Evolutionary conservation across 2,888 invertebrate genomes (phyloP), one percentile per base, ranked within the genome.

Genomic region (Elmis aenea): DNA sequence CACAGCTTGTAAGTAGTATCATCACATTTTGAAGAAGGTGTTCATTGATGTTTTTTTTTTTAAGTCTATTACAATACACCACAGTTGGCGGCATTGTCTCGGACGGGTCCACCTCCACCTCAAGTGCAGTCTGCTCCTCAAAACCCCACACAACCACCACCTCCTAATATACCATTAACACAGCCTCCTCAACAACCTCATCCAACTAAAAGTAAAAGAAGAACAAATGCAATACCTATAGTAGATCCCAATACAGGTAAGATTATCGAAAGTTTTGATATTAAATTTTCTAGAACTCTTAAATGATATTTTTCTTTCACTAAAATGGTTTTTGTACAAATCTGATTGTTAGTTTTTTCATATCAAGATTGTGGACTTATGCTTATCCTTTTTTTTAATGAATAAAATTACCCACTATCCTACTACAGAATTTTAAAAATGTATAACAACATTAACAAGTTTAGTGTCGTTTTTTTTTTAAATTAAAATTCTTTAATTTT

Each of bases 231-330:
- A n/a, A 51, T 68, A 40, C 47, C 59, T 12, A 63, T 68, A 20
- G 66, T 68, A 38, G 61, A 68, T 57, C 68, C 68, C 1, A 42
- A 32, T 33, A 66, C 68, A 30, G 66, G 63, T 61, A 49, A 45
- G 38, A 5, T n/a, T n/a, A n/a, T n/a, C n/a, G n/a, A n/a, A n/a
- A n/a, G n/a, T n/a, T n/a, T n/a, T 23, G 20, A 32, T 42, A 30
- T 27, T n/a, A 39, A 0, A 38, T 26, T 31, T 20, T 15, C 15
- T 24, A n/a, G n/a, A n/a, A n/a, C n/a, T n/a, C n/a, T n/a, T n/a
- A n/a, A n/a, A n/a, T n/a, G n/a, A n/a, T n/a, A n/a, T n/a, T n/a
- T n/a, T n/a, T n/a, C n/a, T n/a, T n/a, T n/a, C n/a, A n/a, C n/a
- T n/a, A n/a, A n/a, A n/a, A n/a, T n/a, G n/a, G n/a, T n/a, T n/a